phyloP scores from a whole-genome alignment of 2,113 vertebrate species.

The Girardinichthys multiradiatus region DNA sequence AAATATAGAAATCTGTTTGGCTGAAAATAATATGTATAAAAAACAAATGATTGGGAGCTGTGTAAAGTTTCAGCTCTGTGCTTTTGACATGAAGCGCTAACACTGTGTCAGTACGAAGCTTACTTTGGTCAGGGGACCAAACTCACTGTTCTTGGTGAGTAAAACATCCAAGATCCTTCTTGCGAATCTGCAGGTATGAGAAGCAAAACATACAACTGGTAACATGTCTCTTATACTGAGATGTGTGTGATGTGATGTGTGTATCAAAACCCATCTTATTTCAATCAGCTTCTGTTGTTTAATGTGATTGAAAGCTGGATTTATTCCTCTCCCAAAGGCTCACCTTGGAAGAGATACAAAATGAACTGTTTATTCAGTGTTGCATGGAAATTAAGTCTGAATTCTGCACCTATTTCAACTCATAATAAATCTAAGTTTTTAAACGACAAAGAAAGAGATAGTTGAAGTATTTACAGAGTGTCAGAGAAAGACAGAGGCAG shows the following conservation, averaged over 20 bases:
- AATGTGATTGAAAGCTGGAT: neutral
- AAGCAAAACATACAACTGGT: neutral
- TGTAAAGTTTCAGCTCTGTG: neutral
- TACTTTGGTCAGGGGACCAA: constrained; percentile 55
- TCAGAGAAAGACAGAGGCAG: constrained; percentile 4
- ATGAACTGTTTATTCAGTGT: constrained; percentile 2
- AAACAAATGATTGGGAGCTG: too few species aligned
- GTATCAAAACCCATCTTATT: neutral
- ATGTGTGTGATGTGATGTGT: neutral
- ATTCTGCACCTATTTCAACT: too few species aligned
- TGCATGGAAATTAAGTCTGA: neutral
- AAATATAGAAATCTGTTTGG: neutral
- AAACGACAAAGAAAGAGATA: neutral
- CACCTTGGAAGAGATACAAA: constrained; percentile 14
- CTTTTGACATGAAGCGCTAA: constrained; percentile 27
- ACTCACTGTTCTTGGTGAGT: constrained; percentile 76
- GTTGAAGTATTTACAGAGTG: neutral
- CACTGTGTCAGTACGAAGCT: constrained; percentile 51
- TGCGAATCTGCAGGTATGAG: neutral
- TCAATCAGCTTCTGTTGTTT: too few species aligned
- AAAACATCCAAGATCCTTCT: fast-evolving
- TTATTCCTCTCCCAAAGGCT: neutral
- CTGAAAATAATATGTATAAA: neutral
- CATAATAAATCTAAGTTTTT: neutral
- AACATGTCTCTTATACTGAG: neutral